A percentile compares a stretch with the other conserved stretches of the same genome.
Conservation (phyloP, 2,113 vertebrate genomes). For the Alosa alosa region DNA sequence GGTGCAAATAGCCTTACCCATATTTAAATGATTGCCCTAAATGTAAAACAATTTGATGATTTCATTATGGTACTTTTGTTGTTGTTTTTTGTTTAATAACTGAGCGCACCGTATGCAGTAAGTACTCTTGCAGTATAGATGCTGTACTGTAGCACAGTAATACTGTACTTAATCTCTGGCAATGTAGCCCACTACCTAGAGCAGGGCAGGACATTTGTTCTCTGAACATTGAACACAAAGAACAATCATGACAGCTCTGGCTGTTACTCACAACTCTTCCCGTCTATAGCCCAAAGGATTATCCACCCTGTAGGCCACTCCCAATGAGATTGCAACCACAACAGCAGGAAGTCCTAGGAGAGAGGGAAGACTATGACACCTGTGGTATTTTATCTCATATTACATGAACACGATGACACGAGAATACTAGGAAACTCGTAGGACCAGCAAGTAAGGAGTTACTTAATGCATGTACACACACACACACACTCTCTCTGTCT, state of each 20-base stretch:
- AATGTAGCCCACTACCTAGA: neutral
- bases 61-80: neutral
- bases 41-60: neutral
- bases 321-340: conserved; percentile 56
- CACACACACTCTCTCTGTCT: no score
- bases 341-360: conserved; percentile 56
- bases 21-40: no score
- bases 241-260: neutral
- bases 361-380: conserved; percentile 19
- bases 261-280: conserved; percentile 62
- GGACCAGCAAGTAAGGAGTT: neutral
- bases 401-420: neutral
- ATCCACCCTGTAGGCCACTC: conserved; percentile 38
- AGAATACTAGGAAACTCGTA: neutral
- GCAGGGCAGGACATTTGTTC: neutral
- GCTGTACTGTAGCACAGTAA: no score
- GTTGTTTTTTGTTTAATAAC: no score
- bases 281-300: conserved; percentile 59
- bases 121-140: no score
- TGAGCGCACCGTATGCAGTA: no score
- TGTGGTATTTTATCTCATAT: neutral
- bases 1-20: no score
- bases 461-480: no score
- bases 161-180: neutral
- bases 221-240: neutral